These are phyloP conservation scores for Lymantria monacha DNA, from an alignment of 2,888 invertebrate genomes.

Conservation along the genomic window DNA sequence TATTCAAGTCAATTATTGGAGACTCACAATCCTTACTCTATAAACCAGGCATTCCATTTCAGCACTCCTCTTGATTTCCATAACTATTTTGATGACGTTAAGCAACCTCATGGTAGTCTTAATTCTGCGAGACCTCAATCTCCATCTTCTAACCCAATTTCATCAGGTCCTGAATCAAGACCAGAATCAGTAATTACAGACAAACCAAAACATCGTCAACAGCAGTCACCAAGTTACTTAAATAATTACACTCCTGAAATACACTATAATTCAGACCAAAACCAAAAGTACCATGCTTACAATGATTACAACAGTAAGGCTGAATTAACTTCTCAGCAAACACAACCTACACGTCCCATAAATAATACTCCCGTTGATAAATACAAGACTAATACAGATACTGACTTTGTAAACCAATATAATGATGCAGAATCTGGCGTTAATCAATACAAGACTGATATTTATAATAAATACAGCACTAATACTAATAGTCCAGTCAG, in stretches of 20 bases:
- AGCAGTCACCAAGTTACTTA: slow-evolving; percentile 55
- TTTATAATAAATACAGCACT: slow-evolving; percentile 9
- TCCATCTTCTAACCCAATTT: slow-evolving; percentile 26
- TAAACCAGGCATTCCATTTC: slow-evolving; percentile 76
- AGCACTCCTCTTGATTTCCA: slow-evolving; percentile 75
- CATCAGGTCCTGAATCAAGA: slow-evolving; percentile 37
- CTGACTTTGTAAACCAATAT: not conserved
- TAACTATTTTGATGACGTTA: slow-evolving; percentile 64
- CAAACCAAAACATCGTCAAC: slow-evolving; percentile 49
- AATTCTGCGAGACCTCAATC: slow-evolving; percentile 37
- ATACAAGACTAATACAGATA: slow-evolving; percentile 1
- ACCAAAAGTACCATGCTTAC: slow-evolving; percentile 53
- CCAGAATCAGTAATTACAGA: slow-evolving; percentile 48
- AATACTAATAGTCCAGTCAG: slow-evolving; percentile 19
- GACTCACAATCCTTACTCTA: slow-evolving; percentile 76
- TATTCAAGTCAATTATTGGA: slow-evolving; percentile 67
- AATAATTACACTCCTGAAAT: slow-evolving; percentile 70
- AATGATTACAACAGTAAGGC: slow-evolving; percentile 52
- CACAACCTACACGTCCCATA: slow-evolving; percentile 29
- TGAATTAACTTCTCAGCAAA: slow-evolving; percentile 34
- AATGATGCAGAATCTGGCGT: slow-evolving; percentile 3
- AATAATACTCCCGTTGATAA: slow-evolving; percentile 3
- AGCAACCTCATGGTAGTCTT: slow-evolving; percentile 53
- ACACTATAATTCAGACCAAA: slow-evolving; percentile 58
- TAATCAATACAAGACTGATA: slow-evolving; percentile 5